These are phyloP conservation scores for Myiotriccus ornatus DNA, from an alignment of 2,797 vertebrate species.

Conservation along the genomic window DNA sequence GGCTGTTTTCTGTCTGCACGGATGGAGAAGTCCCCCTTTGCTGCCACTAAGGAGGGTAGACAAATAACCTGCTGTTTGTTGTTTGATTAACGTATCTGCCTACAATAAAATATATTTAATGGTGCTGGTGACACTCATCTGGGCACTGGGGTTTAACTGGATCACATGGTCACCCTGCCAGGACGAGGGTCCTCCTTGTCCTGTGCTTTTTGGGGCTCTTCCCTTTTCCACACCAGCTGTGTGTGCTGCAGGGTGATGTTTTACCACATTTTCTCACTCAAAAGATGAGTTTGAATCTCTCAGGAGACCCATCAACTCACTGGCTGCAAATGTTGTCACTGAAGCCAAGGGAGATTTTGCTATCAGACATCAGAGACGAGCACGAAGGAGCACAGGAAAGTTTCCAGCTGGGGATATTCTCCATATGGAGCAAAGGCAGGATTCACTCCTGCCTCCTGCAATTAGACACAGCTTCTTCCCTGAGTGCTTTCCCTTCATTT, in stretches of 20 bases:
- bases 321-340: neutral
- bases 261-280: neutral
- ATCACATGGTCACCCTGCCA: rapidly evolving
- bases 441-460: neutral
- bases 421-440: neutral
- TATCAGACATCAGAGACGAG: neutral
- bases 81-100: neutral
- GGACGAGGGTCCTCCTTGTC: rapidly evolving
- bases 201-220: neutral
- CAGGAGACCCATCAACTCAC: neutral
- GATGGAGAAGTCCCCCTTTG: neutral
- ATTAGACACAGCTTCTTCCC: neutral
- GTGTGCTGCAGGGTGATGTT: rapidly evolving
- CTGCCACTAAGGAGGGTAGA: neutral
- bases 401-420: neutral
- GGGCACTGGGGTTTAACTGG: neutral
- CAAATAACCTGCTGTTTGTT: neutral
- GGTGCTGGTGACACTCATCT: neutral
- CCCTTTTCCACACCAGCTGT: neutral
- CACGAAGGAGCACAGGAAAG: neutral
- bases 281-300: neutral
- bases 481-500: neutral
- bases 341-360: conserved; percentile 10
- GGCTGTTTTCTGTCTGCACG: neutral
- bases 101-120: neutral